Percentiles rank a stretch among this genome's conserved stretches.
These are phyloP conservation scores for Parauchenoglanis ngamensis DNA, from an alignment of 2,797 vertebrate species.

Conservation along the genomic window DNA sequence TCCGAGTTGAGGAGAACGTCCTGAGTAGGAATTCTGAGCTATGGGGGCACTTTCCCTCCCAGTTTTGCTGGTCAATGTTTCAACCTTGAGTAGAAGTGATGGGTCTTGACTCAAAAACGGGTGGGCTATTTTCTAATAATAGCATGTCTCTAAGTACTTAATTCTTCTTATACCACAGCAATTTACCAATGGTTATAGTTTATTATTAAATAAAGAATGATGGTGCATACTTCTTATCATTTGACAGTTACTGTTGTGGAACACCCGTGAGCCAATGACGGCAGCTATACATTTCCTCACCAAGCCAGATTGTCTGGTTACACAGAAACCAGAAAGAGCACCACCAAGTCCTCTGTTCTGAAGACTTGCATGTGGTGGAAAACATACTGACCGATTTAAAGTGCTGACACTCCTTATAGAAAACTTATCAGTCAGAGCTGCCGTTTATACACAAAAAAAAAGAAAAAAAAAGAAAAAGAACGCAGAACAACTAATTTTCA, in stretches of 20 bases:
- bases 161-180: background rate
- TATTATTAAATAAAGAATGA: too few relatives aligned
- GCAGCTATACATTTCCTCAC: background rate
- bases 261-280: background rate
- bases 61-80: background rate
- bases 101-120: background rate
- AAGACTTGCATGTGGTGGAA: background rate
- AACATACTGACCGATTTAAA: background rate
- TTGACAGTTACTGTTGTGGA: background rate
- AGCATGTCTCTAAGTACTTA: background rate
- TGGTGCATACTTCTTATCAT: background rate
- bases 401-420: background rate
- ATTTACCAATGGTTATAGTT: too few relatives aligned
- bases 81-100: background rate
- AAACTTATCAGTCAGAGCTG: background rate
- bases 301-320: background rate
- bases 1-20: background rate
- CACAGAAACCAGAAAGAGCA: background rate
- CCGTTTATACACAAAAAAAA: too few relatives aligned
- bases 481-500: too few relatives aligned
- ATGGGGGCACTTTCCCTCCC: too few relatives aligned
- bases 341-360: background rate
- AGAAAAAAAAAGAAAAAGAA: too few relatives aligned
- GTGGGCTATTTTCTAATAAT: too few relatives aligned
- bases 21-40: background rate